A percentile compares a stretch with the other conserved stretches of the same genome.
Conservation (phyloP, 2,797 vertebrate species). For the Mareca strepera region DNA sequence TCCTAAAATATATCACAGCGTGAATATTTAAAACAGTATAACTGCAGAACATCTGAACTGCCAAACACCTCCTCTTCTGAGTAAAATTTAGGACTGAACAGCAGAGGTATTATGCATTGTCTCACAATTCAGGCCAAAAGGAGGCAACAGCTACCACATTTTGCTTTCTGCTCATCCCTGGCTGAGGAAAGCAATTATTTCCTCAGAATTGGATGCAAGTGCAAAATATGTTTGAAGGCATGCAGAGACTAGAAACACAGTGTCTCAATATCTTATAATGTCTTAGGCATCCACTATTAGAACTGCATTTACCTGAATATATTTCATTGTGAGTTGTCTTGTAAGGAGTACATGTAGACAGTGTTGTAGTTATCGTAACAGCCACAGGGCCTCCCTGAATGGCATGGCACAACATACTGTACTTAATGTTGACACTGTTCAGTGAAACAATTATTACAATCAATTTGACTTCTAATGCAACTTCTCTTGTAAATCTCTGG, state of each 20-base stretch:
- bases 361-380: background rate
- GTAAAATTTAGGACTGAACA: background rate
- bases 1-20: background rate
- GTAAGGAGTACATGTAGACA: background rate
- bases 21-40: background rate
- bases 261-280: background rate
- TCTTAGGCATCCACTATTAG: background rate
- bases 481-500: slow-evolving; percentile 86
- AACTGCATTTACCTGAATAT: background rate
- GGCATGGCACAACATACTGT: slow-evolving; percentile 65
- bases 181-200: background rate
- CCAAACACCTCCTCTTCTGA: background rate
- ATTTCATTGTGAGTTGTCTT: background rate
- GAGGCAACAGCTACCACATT: slow-evolving; percentile 29
- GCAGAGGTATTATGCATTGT: background rate
- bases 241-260: background rate
- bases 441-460: slow-evolving; percentile 83
- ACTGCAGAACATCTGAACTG: background rate
- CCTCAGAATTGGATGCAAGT: background rate
- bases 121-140: slow-evolving; percentile 12
- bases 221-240: background rate
- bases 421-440: slow-evolving; percentile 80
- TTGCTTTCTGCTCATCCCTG: background rate
- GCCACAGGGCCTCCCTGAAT: slow-evolving; percentile 32
- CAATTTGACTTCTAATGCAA: slow-evolving; percentile 84